A percentile compares a stretch with the other conserved stretches of the same genome.
Conservation (phyloP, 2,888 invertebrate species). For the Acrobasis suavella region DNA sequence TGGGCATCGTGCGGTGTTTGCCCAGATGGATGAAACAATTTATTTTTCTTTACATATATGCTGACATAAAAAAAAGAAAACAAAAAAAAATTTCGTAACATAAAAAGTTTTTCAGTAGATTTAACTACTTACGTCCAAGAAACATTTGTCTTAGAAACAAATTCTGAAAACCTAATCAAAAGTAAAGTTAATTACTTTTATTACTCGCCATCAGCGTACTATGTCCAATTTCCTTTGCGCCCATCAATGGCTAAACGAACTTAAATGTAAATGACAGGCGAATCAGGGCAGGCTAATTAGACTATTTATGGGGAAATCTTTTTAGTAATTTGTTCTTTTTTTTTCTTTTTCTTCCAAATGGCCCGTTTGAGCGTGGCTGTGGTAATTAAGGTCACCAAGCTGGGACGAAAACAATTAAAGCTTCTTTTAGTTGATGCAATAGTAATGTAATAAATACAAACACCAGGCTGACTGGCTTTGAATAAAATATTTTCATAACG, state of each 20-base stretch:
- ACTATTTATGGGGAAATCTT: conserved; percentile 42
- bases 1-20: no score
- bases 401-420: conserved; percentile 40
- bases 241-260: conserved; percentile 22
- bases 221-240: conserved; percentile 8
- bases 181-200: neutral
- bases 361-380: conserved; percentile 43
- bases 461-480: no score
- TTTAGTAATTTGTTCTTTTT: conserved; percentile 43
- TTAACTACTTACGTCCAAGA: no score
- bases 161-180: no score
- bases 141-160: no score
- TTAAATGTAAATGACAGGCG: conserved; percentile 27
- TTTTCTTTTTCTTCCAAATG: conserved; percentile 41
- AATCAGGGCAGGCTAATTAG: conserved; percentile 43
- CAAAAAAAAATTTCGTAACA: no score
- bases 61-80: no score
- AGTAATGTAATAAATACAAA: neutral
- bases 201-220: conserved; percentile 9
- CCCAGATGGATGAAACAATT: no score
- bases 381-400: conserved; percentile 35
- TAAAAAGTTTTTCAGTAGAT: no score
- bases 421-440: conserved; percentile 5
- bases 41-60: no score
- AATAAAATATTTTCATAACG: no score